phyloP scores from a whole-genome alignment of 2,113 vertebrate species.

The western clawed frog (Xenopus tropicalis) region UCB_Xtro_10.0 CM004443.2:18506501-18507000 shows the following conservation, averaged over 20 bases:
- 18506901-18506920: conserved; percentile 73
- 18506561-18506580: no score
- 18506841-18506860: no score
- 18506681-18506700: conserved; percentile 99
- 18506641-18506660: no score
- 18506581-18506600: no score
- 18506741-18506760: conserved; percentile 95
- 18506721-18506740: conserved; percentile 96
- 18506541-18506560: no score
- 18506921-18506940: conserved; percentile 95
- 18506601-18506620: no score
- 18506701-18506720: conserved; percentile 92
- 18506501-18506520: no score
- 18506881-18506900: no score
- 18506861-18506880: no score
- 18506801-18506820: not conserved
- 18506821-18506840: not conserved
- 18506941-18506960: conserved; percentile 91
- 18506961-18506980: conserved; percentile 91
- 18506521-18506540: no score
- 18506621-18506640: no score
- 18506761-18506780: conserved; percentile 57
- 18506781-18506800: not conserved
- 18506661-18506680: conserved; percentile 66
- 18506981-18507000: conserved; percentile 96